These are phyloP conservation scores for Nycticebus coucang DNA, from an alignment of 2,113 vertebrate species.

Conservation along the genomic window DNA sequence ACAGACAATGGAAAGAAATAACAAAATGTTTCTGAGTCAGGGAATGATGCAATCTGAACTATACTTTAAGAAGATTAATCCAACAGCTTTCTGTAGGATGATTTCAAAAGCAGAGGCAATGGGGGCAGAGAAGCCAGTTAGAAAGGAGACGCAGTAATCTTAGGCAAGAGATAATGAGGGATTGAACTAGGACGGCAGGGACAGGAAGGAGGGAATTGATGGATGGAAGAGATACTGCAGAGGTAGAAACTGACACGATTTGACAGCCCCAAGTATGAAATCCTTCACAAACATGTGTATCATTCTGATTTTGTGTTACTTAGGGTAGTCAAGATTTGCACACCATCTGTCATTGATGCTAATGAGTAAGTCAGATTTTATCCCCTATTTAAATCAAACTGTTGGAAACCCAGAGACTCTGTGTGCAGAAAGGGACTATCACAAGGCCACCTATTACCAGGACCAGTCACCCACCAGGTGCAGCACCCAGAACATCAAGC, in stretches of 20 bases:
- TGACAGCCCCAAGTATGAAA: slow-evolving; percentile 58
- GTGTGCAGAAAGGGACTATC: accelerated
- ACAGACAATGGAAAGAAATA: neutral
- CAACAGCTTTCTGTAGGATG: neutral
- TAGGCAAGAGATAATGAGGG: slow-evolving; percentile 52
- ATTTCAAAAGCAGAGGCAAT: slow-evolving; percentile 55
- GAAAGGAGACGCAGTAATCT: neutral
- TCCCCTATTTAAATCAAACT: neutral
- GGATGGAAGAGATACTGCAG: slow-evolving; percentile 6
- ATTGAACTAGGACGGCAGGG: neutral
- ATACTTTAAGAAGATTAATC: slow-evolving; percentile 60
- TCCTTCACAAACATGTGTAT: slow-evolving; percentile 52
- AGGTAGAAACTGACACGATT: slow-evolving; percentile 20
- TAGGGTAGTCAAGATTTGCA: slow-evolving; percentile 44
- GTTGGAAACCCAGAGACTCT: neutral
- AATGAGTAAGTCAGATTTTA: slow-evolving; percentile 39
- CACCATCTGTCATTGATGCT: slow-evolving; percentile 55
- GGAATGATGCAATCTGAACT: slow-evolving; percentile 9
- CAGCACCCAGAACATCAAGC: neutral
- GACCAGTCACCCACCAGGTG: neutral
- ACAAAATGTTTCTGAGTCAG: slow-evolving; percentile 34
- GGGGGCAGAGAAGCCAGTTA: slow-evolving; percentile 3
- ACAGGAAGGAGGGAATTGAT: neutral
- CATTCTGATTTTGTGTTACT: slow-evolving; percentile 54
- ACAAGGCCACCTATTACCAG: neutral